A percentile compares a stretch with the other conserved stretches of the same genome.
These are phyloP conservation scores for Drosophila sp. DNA, from an alignment of 1,140 invertebrate genomes.

Conservation along the genomic window DNA sequence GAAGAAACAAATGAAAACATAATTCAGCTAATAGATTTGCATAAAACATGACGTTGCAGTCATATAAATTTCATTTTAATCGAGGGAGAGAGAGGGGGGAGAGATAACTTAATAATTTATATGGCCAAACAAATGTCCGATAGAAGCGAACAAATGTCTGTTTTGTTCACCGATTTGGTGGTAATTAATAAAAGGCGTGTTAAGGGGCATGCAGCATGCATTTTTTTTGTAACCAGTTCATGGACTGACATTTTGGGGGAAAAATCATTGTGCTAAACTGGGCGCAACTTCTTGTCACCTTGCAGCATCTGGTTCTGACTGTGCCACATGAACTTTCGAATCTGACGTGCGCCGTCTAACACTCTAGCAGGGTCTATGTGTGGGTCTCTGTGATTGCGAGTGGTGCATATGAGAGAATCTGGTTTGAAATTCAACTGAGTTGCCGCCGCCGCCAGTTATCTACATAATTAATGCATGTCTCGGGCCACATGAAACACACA, in stretches of 20 bases:
- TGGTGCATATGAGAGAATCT: conserved; percentile 41
- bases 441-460: conserved; percentile 51
- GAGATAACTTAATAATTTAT: conserved; percentile 75
- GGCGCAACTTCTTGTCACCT: conserved; percentile 48
- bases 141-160: conserved; percentile 39
- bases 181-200: conserved; percentile 60
- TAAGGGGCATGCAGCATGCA: conserved; percentile 9
- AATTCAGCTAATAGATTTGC: conserved; percentile 73
- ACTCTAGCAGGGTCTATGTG: conserved; percentile 24
- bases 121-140: conserved; percentile 61
- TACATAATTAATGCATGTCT: conserved; percentile 80
- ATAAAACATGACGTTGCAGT: conserved; percentile 73
- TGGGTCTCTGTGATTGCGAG: conserved; percentile 50
- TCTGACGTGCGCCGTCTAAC: conserved; percentile 59
- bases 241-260: conserved; percentile 60
- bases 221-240: conserved; percentile 27
- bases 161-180: conserved; percentile 28
- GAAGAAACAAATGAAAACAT: conserved; percentile 72
- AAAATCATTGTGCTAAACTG: conserved; percentile 22
- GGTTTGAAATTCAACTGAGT: conserved; percentile 15
- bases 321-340: conserved; percentile 66
- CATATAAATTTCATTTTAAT: conserved; percentile 65
- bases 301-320: conserved; percentile 12
- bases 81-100: conserved; percentile 19
- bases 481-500: conserved; percentile 77